Evolutionary conservation across 1,140 invertebrate species (phyloP).

Genomic region (Drosophila persimilis): DNA sequence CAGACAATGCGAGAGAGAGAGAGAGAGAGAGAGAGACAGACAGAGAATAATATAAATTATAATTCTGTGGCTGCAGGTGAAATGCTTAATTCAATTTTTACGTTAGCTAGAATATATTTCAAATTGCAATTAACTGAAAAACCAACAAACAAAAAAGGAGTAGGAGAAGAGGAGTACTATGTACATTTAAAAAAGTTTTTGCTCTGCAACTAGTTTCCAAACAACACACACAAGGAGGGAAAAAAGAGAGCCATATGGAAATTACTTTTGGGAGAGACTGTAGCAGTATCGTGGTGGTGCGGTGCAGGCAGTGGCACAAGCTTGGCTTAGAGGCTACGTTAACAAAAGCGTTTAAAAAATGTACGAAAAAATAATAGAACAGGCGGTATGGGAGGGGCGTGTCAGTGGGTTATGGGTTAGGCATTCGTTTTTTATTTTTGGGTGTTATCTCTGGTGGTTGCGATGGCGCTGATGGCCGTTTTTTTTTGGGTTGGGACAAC

Average conservation of each 20-base stretch:
- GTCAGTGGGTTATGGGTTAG: constrained; percentile 4
- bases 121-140: constrained; percentile 61
- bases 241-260: constrained; percentile 59
- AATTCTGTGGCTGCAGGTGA: constrained; percentile 65
- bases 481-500: constrained; percentile 28
- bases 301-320: constrained; percentile 62
- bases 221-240: constrained; percentile 11
- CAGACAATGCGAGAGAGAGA: constrained; percentile 20
- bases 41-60: constrained; percentile 47
- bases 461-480: constrained; percentile 20
- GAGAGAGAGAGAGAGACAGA: constrained; percentile 28
- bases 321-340: constrained; percentile 50
- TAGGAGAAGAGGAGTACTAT: neutral
- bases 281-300: constrained; percentile 32
- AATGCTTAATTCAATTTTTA: constrained; percentile 65
- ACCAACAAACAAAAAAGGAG: constrained; percentile 12
- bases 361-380: neutral
- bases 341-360: constrained; percentile 37
- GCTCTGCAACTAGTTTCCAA: constrained; percentile 39
- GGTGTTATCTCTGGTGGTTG: constrained; percentile 22
- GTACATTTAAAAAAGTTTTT: constrained; percentile 30
- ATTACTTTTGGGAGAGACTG: constrained; percentile 54
- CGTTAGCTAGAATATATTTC: constrained; percentile 46
- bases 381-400: neutral
- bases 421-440: constrained; percentile 36